A percentile compares a stretch with the other conserved stretches of the same genome.
These are phyloP conservation scores for Zingel zingel DNA, from an alignment of 2,113 vertebrate genomes.

Conservation along the genomic window DNA sequence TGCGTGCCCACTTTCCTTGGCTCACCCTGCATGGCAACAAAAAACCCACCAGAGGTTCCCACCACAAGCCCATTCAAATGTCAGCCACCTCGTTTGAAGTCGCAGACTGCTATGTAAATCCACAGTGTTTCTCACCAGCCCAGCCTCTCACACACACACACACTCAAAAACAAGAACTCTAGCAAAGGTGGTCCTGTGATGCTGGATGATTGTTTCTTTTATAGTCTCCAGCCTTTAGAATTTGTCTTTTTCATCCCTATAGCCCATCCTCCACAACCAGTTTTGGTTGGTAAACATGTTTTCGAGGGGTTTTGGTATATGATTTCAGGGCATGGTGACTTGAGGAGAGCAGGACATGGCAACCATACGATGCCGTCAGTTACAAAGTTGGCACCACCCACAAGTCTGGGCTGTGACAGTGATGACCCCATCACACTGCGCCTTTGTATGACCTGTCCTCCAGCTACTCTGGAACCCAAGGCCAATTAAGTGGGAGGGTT, in stretches of 20 bases:
- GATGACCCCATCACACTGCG: slow-evolving; percentile 78
- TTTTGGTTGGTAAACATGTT: slow-evolving; percentile 71
- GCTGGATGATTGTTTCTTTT: slow-evolving; percentile 69
- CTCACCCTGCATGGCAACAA: slow-evolving; percentile 78
- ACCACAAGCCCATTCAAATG: slow-evolving; percentile 80
- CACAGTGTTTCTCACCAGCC: slow-evolving; percentile 76
- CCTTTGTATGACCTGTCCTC: slow-evolving; percentile 78
- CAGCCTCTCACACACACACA: slow-evolving; percentile 62
- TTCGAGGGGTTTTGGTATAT: slow-evolving; percentile 40
- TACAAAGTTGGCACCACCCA: slow-evolving; percentile 72
- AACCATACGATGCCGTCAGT: slow-evolving; percentile 75
- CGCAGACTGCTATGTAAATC: slow-evolving; percentile 79
- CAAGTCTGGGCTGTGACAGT: slow-evolving; percentile 60
- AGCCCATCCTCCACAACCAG: slow-evolving; percentile 40
- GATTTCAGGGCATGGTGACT: slow-evolving; percentile 54
- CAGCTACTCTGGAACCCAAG: slow-evolving; percentile 65
- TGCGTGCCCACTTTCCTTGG: slow-evolving; percentile 79
- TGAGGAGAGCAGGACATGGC: slow-evolving; percentile 73
- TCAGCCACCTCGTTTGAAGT: slow-evolving; percentile 80
- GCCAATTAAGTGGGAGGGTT: slow-evolving; percentile 74
- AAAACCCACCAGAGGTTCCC: slow-evolving; percentile 77
- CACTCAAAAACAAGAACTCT: slow-evolving; percentile 63
- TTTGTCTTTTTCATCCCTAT: slow-evolving; percentile 46
- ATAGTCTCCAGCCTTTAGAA: slow-evolving; percentile 64
- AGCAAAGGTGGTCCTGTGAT: slow-evolving; percentile 76